Conservation (phyloP, 2,888 invertebrate genomes). For the Microctonus aethiopoides region DNA sequence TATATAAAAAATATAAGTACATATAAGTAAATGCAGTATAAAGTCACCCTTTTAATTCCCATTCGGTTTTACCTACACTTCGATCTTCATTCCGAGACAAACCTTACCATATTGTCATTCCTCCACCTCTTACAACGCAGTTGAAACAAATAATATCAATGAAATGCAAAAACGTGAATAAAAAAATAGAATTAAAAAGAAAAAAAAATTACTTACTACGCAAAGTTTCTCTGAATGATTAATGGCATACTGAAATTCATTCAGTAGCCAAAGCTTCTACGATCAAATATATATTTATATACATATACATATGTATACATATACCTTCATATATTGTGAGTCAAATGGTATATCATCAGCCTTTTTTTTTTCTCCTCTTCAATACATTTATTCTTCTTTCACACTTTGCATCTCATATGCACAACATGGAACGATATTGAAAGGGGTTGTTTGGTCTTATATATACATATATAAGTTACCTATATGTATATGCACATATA, state of each 20-base stretch:
- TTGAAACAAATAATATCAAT: not conserved
- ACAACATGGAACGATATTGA: not conserved
- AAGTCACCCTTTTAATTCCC: slow-evolving; percentile 1
- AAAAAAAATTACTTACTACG: not conserved
- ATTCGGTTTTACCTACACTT: slow-evolving; percentile 6
- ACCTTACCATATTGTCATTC: not conserved
- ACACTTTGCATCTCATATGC: too few relatives aligned
- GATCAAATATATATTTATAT: not conserved
- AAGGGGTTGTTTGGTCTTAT: not conserved
- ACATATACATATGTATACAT: not conserved
- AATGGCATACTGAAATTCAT: not conserved
- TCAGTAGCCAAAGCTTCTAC: not conserved
- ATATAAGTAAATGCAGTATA: not conserved
- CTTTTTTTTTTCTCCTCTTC: not conserved
- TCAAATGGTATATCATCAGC: not conserved
- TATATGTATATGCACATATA: not conserved
- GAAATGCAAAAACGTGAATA: not conserved
- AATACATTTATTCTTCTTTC: not conserved
- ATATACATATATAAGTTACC: too few relatives aligned
- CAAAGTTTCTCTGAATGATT: not conserved
- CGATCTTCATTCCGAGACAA: slow-evolving; percentile 1
- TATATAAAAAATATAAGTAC: not conserved
- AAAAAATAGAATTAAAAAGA: not conserved
- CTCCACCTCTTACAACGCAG: not conserved
- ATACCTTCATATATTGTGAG: not conserved